Conservation (phyloP, 2,113 vertebrate genomes). For the Guaruba guarouba region DNA sequence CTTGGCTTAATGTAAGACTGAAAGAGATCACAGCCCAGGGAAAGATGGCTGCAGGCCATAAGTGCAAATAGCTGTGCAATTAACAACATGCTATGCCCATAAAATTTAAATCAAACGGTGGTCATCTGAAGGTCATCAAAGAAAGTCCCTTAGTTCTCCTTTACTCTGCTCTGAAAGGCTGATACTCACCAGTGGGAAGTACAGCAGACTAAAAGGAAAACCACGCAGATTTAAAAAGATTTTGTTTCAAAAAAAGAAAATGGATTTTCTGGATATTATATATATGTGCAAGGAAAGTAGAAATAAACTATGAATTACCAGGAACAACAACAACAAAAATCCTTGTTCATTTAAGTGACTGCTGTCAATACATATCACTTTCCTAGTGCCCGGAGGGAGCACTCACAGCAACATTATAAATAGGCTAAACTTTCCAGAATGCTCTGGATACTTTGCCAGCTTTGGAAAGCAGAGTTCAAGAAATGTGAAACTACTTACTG, state of each 20-base stretch:
- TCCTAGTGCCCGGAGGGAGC: not conserved
- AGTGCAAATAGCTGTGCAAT: slow-evolving; percentile 47
- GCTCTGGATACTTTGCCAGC: slow-evolving; percentile 46
- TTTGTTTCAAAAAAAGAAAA: not conserved
- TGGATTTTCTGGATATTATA: not conserved
- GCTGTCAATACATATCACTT: not conserved
- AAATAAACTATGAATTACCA: not conserved
- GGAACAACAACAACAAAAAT: not conserved
- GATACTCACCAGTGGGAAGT: not conserved
- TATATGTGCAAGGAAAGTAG: not conserved
- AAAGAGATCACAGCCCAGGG: slow-evolving; percentile 1
- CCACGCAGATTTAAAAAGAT: not conserved
- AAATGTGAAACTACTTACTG: slow-evolving; percentile 19
- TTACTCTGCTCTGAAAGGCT: not conserved
- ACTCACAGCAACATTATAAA: not conserved
- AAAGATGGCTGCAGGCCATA: slow-evolving; percentile 26
- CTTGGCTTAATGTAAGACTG: not conserved
- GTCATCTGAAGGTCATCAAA: slow-evolving; percentile 39
- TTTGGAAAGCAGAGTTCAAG: slow-evolving; percentile 14
- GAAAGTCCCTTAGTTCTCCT: not conserved
- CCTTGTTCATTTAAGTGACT: not conserved
- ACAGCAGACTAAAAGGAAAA: not conserved
- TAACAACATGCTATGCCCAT: slow-evolving; percentile 45
- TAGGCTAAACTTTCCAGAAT: slow-evolving; percentile 17
- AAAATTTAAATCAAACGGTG: slow-evolving; percentile 44